These are phyloP conservation scores for Hylaea fasciaria DNA, from an alignment of 2,888 invertebrate genomes.

Conservation along the genomic window DNA sequence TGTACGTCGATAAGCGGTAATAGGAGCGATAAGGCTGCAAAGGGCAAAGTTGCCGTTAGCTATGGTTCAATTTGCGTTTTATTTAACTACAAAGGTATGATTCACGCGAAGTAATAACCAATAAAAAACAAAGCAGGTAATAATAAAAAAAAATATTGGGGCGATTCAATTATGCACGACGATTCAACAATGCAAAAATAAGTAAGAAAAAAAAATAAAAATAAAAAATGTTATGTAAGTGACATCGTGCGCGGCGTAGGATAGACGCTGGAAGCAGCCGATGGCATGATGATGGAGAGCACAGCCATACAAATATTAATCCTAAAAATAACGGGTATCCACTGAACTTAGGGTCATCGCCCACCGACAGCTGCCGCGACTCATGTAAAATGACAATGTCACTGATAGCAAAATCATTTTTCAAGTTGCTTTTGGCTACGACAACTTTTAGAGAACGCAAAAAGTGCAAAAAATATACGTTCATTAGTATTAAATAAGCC, in stretches of 20 bases:
- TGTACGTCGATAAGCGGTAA: constrained; percentile 32
- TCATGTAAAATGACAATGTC: constrained; percentile 21
- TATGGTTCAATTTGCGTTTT: constrained; percentile 3
- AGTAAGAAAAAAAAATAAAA: too few species aligned
- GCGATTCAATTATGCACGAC: too few species aligned
- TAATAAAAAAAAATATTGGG: too few species aligned
- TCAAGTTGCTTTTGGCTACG: constrained; percentile 9
- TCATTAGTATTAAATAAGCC: constrained; percentile 6
- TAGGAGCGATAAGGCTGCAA: constrained; percentile 28
- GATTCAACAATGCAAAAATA: too few species aligned
- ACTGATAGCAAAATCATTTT: constrained; percentile 22
- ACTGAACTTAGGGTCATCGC: constrained; percentile 16
- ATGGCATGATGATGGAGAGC: too few species aligned
- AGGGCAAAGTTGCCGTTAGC: constrained; percentile 29
- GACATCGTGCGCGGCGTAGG: too few species aligned
- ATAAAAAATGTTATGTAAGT: too few species aligned
- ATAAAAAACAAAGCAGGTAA: background rate
- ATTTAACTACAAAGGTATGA: background rate
- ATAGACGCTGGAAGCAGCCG: too few species aligned
- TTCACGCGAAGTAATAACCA: background rate
- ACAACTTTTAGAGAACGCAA: constrained; percentile 8
- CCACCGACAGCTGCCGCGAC: constrained; percentile 6
- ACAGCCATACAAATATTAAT: too few species aligned
- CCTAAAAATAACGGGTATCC: background rate
- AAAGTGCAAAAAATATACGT: constrained; percentile 21